Conservation (phyloP, 2,888 invertebrate genomes). For the Griposia aprilina region DNA sequence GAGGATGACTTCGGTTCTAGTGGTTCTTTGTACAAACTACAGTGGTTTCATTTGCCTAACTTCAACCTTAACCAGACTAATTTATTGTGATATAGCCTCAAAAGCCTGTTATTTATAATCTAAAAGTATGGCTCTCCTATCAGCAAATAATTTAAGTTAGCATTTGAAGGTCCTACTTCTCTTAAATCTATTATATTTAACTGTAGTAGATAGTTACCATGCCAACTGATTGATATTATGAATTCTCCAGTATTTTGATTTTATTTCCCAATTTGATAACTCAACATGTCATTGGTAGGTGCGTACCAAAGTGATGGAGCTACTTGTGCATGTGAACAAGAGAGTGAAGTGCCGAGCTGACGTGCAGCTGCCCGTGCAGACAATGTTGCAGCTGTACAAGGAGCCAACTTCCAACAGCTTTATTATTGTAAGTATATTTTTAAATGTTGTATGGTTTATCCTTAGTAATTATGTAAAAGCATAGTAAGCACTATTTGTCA, state of each 20-base stretch:
- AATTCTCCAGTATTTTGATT: neutral
- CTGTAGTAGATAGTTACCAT: constrained; percentile 25
- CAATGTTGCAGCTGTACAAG: constrained; percentile 94
- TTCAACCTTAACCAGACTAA: too few species aligned
- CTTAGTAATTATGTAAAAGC: neutral
- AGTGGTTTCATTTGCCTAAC: neutral
- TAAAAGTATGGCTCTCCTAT: neutral
- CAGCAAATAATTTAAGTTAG: neutral
- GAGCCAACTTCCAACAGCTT: constrained; percentile 94
- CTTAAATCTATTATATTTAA: neutral
- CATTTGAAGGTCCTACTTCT: neutral
- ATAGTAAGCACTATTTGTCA: too few species aligned
- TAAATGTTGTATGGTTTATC: neutral
- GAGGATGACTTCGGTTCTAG: neutral
- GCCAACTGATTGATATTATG: constrained; percentile 2
- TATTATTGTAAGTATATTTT: constrained; percentile 92
- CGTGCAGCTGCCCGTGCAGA: constrained; percentile 96
- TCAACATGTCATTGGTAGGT: constrained; percentile 74
- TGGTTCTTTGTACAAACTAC: neutral
- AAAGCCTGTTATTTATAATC: neutral
- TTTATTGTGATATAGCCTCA: neutral
- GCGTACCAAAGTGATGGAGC: constrained; percentile 96
- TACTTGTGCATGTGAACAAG: constrained; percentile 97
- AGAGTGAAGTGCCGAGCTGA: constrained; percentile 95
- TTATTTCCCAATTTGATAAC: constrained; percentile 1